phyloP scores from a whole-genome alignment of 2,113 vertebrate genomes.

The Blennius ocellaris region DNA sequence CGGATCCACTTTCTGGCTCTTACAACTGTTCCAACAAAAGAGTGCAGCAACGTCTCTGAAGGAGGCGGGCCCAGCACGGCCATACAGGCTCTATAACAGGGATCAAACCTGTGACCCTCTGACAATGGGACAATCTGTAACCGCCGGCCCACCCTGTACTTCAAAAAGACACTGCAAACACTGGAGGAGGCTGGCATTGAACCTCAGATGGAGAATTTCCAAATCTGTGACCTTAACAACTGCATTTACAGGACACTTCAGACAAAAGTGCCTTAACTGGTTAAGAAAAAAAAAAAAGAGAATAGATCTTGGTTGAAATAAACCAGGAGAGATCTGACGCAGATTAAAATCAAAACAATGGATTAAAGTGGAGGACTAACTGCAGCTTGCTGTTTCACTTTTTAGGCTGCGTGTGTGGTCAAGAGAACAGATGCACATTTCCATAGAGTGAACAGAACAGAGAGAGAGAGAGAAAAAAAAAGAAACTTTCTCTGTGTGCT shows the following conservation, averaged over 20 bases:
- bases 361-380: constrained; percentile 40
- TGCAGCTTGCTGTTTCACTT: constrained; percentile 31
- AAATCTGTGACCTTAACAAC: constrained; percentile 46
- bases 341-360: constrained; percentile 26
- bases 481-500: constrained; percentile 45
- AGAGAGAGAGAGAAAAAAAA: constrained; percentile 1
- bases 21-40: constrained; percentile 31
- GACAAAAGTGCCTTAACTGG: constrained; percentile 9
- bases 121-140: constrained; percentile 45
- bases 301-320: background rate
- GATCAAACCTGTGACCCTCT: constrained; percentile 56
- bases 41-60: constrained; percentile 15
- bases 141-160: constrained; percentile 34
- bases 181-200: constrained; percentile 26
- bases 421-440: constrained; percentile 59
- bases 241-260: constrained; percentile 27
- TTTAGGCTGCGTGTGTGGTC: constrained; percentile 59
- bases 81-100: constrained; percentile 19
- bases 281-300: background rate
- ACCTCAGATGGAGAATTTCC: constrained; percentile 30
- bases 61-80: constrained; percentile 19
- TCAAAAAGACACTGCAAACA: constrained; percentile 36
- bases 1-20: constrained; percentile 21
- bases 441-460: constrained; percentile 64
- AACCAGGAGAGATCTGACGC: background rate